Base-by-base conservation (phyloP, 2,888 invertebrate species). In the Lapara coniferarum region DNA sequence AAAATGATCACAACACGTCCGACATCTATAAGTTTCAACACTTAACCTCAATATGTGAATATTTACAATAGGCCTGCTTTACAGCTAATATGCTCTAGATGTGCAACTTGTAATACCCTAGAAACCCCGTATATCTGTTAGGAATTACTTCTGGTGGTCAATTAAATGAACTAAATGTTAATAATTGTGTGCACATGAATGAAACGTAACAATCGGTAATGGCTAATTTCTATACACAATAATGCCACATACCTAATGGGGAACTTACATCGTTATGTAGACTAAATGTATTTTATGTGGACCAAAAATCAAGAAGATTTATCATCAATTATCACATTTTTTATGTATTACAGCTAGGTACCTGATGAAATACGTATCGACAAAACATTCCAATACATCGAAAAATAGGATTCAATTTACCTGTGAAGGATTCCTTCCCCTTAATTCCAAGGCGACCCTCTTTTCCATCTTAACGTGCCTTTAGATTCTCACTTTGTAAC, bases 361-460 rank as follows among this genome's bases (percentile, higher is more conserved):
- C 86, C 78, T 85, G 81, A 87, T 83, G 85, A 92, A 92, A 92
- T 93, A 92, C 89, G 90, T 93, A 93, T 93, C 92, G 93, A 93
- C 91, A 91, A 93, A 93, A 93, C 93, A 93, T 92, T 92, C 89
- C 90, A 87, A 86, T 88, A 87, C 73, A 89, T 83, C 78, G 85
- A 87, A 88, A 89, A 87, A 84, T 81, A 77, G 77, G 77, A 85
- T 84, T 85, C 80, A 69, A 87, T 96, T 96, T 95, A 99, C 99
- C 95, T 98, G 97, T 89, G 96, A 96, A 82, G 98, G 97, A 90
- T 96, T 96, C 90, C 97, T 96, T 92, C 98, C 98, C 88, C 98
- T 95, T 94, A 97, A 97, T 95, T 99, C 99, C 89, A 98, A 95
- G 88, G 97, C 97, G 95, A 99, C 97, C 94, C 99, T 96, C 92